Percentiles rank a stretch among this genome's conserved stretches.
Evolutionary conservation across 2,888 invertebrate species (phyloP).

Genomic region (Oxyteleia sp.): DNA sequence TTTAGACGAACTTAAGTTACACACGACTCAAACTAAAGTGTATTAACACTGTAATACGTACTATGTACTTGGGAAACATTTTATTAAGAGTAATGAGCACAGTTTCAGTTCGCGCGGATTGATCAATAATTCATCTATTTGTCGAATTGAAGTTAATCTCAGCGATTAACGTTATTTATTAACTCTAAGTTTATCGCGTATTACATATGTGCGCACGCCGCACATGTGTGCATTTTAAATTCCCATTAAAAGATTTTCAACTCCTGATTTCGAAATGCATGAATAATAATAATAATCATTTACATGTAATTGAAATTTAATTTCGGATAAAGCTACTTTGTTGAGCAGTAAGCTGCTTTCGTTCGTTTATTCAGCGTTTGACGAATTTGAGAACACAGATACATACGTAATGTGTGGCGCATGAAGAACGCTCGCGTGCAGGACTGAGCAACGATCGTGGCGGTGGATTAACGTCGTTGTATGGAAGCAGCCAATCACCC

Average conservation of each 20-base stretch:
- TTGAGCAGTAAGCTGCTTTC: slow-evolving; percentile 35
- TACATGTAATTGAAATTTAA: slow-evolving; percentile 11
- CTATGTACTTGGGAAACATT: slow-evolving; percentile 23
- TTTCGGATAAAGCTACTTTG: slow-evolving; percentile 12
- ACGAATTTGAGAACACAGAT: slow-evolving; percentile 52
- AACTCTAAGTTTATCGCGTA: slow-evolving; percentile 19
- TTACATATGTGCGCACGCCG: background rate
- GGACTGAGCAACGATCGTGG: slow-evolving; percentile 55
- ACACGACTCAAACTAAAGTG: slow-evolving; percentile 28
- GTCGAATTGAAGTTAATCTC: slow-evolving; percentile 28
- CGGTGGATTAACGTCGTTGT: slow-evolving; percentile 76
- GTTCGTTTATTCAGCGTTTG: slow-evolving; percentile 26
- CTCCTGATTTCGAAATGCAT: background rate
- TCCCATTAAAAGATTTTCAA: background rate
- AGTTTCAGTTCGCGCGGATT: slow-evolving; percentile 29
- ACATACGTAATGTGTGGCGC: slow-evolving; percentile 47
- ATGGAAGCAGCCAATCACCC: slow-evolving; percentile 84
- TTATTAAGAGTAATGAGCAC: slow-evolving; percentile 32
- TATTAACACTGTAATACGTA: slow-evolving; percentile 32
- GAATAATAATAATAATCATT: slow-evolving; percentile 17
- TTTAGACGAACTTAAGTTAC: slow-evolving; percentile 27
- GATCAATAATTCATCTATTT: slow-evolving; percentile 24
- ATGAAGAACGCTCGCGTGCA: slow-evolving; percentile 74
- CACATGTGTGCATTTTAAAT: background rate
- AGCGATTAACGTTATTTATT: slow-evolving; percentile 15